Conservation (phyloP, 2,888 invertebrate species). For the Orthosia incerta region DNA sequence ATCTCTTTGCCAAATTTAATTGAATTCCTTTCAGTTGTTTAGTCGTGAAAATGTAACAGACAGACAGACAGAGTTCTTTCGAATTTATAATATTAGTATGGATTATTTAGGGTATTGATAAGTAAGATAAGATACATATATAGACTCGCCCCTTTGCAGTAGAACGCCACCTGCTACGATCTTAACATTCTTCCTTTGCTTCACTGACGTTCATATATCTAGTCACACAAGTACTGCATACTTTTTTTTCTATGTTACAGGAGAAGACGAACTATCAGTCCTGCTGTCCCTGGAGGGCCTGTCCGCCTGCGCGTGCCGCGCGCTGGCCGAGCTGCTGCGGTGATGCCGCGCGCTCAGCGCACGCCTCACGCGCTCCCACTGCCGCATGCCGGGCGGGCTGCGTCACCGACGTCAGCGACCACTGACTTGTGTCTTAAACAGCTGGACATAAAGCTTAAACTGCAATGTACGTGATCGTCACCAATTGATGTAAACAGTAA, state of each 20-base stretch:
- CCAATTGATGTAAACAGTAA: background rate
- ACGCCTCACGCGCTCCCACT: conserved; percentile 76
- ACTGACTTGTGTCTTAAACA: background rate
- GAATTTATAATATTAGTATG: too few relatives aligned
- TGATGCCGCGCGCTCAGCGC: conserved; percentile 76
- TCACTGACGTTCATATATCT: too few relatives aligned
- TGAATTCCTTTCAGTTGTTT: too few relatives aligned
- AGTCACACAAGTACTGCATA: too few relatives aligned
- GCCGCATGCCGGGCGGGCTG: conserved; percentile 70
- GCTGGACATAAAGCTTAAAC: background rate
- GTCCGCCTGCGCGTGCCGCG: conserved; percentile 73
- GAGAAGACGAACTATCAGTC: conserved; percentile 74
- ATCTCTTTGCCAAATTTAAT: too few relatives aligned
- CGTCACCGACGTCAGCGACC: conserved; percentile 75
- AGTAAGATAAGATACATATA: too few relatives aligned
- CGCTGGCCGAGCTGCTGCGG: conserved; percentile 73
- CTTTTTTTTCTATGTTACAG: conserved; percentile 4
- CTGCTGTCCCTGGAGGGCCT: conserved; percentile 66
- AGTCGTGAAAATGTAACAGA: too few relatives aligned
- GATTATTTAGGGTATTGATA: too few relatives aligned
- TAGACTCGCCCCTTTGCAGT: too few relatives aligned
- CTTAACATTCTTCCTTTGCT: too few relatives aligned
- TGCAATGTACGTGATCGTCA: background rate
- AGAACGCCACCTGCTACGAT: too few relatives aligned
- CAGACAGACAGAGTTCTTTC: too few relatives aligned